These are phyloP conservation scores for Caranx ignobilis DNA, from an alignment of 2,113 vertebrate species.

Conservation along the genomic window DNA sequence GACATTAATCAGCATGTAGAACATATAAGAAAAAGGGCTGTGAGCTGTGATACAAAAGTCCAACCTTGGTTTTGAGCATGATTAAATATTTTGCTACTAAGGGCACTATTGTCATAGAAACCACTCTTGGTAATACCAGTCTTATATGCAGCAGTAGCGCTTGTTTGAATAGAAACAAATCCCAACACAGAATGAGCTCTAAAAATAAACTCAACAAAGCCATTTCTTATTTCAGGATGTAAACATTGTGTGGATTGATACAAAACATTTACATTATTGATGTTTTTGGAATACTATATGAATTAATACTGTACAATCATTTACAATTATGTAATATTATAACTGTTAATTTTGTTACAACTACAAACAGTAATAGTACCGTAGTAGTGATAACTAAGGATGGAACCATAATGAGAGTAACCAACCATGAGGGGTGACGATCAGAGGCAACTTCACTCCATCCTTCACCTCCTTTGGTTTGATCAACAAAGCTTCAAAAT, in stretches of 20 bases:
- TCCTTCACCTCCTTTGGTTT: slow-evolving; percentile 84
- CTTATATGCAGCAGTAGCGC: slow-evolving; percentile 13
- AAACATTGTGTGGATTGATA: background rate
- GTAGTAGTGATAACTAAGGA: background rate
- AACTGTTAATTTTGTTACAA: background rate
- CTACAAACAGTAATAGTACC: background rate
- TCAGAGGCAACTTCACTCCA: slow-evolving; percentile 86
- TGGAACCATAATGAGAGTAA: slow-evolving; percentile 22
- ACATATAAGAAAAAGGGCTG: background rate
- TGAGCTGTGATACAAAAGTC: slow-evolving; percentile 1
- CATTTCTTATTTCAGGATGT: background rate
- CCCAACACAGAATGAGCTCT: slow-evolving; percentile 17
- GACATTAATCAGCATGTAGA: background rate
- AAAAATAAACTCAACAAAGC: slow-evolving; percentile 25
- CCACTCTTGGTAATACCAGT: slow-evolving; percentile 19
- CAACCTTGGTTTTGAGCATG: slow-evolving; percentile 18
- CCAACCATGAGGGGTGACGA: slow-evolving; percentile 93
- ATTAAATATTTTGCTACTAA: slow-evolving; percentile 11
- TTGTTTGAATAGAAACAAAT: slow-evolving; percentile 40
- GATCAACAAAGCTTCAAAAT: slow-evolving; percentile 93
- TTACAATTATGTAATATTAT: background rate
- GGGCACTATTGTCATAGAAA: slow-evolving; percentile 49
- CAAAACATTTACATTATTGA: background rate
- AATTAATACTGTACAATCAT: background rate
- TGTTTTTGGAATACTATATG: background rate